Percentiles rank a stretch among this genome's conserved stretches.
Evolutionary conservation across 2,888 invertebrate species (phyloP).

Genomic region (Eulithis testata): DNA sequence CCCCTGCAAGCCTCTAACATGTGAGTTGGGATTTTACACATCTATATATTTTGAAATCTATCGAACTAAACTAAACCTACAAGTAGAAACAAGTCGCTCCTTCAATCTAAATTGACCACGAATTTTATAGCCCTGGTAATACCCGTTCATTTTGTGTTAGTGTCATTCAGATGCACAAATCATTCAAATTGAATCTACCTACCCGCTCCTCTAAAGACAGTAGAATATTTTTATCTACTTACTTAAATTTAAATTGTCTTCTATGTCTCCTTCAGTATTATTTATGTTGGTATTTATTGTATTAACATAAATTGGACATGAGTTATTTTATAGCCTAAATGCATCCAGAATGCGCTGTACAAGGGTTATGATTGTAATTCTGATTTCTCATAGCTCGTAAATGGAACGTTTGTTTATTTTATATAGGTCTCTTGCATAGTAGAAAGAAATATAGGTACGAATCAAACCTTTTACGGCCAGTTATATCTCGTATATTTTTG

Average conservation of each 20-base stretch:
- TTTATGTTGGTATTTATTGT: constrained; percentile 84
- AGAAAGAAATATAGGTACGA: constrained; percentile 37
- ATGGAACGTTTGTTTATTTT: constrained; percentile 70
- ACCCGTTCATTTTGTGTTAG: constrained; percentile 32
- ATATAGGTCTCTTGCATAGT: constrained; percentile 44
- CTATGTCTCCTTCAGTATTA: constrained; percentile 70
- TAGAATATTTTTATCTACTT: constrained; percentile 62
- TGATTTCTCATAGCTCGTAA: constrained; percentile 82
- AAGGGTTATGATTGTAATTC: constrained; percentile 80
- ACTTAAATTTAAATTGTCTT: constrained; percentile 81
- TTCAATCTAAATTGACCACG: constrained; percentile 29
- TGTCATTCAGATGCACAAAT: constrained; percentile 57
- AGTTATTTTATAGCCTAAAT: constrained; percentile 82
- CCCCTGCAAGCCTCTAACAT: too few species aligned
- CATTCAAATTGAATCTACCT: constrained; percentile 62
- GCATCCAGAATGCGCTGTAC: constrained; percentile 73
- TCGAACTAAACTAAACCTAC: too few species aligned
- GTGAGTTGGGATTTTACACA: too few species aligned
- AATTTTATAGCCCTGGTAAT: constrained; percentile 24
- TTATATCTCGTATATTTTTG: constrained; percentile 25
- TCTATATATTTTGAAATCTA: too few species aligned
- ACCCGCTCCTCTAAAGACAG: constrained; percentile 59
- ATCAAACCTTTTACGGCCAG: constrained; percentile 41
- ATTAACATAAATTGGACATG: constrained; percentile 85
- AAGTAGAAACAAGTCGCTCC: background rate